Percentiles rank a stretch among this genome's conserved stretches.
phyloP scores from a whole-genome alignment of 2,797 vertebrate species.

The Eidolon dupreanum region DNA sequence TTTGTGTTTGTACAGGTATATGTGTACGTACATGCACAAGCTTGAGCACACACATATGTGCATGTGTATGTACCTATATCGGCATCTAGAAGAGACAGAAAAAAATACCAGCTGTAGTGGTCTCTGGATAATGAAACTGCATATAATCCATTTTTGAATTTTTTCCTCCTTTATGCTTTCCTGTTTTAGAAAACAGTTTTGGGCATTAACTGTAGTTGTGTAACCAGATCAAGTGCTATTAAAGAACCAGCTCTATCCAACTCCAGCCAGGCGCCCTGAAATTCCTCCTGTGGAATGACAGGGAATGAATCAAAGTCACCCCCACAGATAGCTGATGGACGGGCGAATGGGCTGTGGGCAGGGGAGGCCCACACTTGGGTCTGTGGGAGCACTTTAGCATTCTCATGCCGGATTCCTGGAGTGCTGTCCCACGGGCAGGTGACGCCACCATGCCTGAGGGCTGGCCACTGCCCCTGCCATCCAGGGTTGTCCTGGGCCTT shows the following conservation, averaged over 20 bases:
- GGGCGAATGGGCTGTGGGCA: neutral
- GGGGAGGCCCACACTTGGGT: neutral
- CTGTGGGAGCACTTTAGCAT: neutral
- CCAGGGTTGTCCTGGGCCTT: neutral
- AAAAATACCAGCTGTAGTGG: neutral
- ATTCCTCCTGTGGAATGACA: neutral
- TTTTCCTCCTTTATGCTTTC: neutral
- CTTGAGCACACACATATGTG: rapidly evolving
- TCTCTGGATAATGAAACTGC: neutral
- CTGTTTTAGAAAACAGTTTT: neutral
- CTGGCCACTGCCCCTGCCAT: neutral
- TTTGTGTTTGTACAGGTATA: neutral
- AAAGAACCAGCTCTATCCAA: neutral
- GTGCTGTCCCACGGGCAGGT: neutral
- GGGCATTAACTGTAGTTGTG: neutral
- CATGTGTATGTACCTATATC: rapidly evolving
- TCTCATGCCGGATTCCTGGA: neutral
- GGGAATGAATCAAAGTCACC: neutral
- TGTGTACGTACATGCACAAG: neutral
- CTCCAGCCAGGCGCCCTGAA: neutral
- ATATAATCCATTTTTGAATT: neutral
- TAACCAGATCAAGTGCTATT: neutral
- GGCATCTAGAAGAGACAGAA: neutral
- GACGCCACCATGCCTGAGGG: neutral
- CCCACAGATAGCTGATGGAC: neutral